phyloP scores from a whole-genome alignment of 2,113 vertebrate species.

The Pteronura brasiliensis region DNA sequence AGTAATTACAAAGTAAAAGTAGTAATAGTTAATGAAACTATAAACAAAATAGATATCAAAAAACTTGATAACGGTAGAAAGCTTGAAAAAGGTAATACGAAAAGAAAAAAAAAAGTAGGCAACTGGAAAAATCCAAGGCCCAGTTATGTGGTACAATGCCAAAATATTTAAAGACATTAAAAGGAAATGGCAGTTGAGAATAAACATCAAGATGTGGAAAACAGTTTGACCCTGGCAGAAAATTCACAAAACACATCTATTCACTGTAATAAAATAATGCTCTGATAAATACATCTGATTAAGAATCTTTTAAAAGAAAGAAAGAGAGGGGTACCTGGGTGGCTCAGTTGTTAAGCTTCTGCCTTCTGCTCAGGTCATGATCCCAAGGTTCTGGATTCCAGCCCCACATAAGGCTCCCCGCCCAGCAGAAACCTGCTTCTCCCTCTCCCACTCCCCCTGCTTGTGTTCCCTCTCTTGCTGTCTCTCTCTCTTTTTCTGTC shows the following conservation, averaged over 20 bases:
- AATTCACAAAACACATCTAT: conserved; percentile 4
- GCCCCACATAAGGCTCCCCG: too few species aligned
- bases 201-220: conserved; percentile 37
- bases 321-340: too few species aligned
- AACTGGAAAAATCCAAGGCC: conserved; percentile 10
- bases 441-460: too few species aligned
- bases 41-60: neutral
- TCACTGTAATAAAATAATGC: neutral
- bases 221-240: neutral
- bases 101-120: neutral
- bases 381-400: too few species aligned
- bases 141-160: neutral
- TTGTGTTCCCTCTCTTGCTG: too few species aligned
- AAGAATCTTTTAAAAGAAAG: neutral
- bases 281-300: neutral
- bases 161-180: conserved; percentile 43
- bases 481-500: too few species aligned
- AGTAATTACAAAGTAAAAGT: neutral
- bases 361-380: too few species aligned
- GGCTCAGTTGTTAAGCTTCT: too few species aligned
- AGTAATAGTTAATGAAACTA: neutral
- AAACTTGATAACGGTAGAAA: neutral
- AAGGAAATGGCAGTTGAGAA: conserved; percentile 25
- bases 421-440: too few species aligned
- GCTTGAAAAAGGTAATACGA: neutral